A percentile compares a stretch with the other conserved stretches of the same genome.
phyloP scores from a whole-genome alignment of 2,113 vertebrate species.

The Seriola quinqueradiata region DNA sequence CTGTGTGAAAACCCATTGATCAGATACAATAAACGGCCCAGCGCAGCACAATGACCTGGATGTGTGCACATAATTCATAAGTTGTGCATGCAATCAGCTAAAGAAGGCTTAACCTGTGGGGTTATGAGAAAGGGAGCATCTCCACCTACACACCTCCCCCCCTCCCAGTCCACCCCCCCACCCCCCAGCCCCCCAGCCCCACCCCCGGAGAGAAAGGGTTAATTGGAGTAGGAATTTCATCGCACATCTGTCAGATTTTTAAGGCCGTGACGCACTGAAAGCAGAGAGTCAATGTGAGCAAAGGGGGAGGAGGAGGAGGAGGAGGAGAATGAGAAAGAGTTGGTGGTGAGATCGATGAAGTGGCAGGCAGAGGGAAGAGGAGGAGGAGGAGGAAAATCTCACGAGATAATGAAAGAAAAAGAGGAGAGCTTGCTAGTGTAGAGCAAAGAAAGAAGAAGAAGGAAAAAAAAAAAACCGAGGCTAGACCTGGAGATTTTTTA shows the following conservation, averaged over 20 bases:
- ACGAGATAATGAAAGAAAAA: conserved; percentile 87
- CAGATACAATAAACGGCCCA: conserved; percentile 54
- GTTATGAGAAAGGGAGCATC: conserved; percentile 75
- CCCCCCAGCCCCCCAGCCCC: conserved; percentile 8
- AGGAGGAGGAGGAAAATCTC: conserved; percentile 84
- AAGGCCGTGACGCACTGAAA: conserved; percentile 87
- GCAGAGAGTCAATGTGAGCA: conserved; percentile 75
- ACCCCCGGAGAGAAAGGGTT: conserved; percentile 83
- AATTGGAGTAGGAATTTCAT: conserved; percentile 89
- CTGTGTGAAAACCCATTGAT: conserved; percentile 50
- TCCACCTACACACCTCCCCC: conserved; percentile 52
- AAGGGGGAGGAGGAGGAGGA: conserved; percentile 55
- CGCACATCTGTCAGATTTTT: conserved; percentile 90
- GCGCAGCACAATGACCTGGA: conserved; percentile 49
- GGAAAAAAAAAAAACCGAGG: conserved; percentile 50
- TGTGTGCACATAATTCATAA: conserved; percentile 69
- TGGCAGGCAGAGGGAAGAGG: conserved; percentile 83
- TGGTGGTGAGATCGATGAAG: conserved; percentile 87
- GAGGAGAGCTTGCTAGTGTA: conserved; percentile 75
- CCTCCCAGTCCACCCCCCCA: not conserved
- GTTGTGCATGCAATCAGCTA: conserved; percentile 67
- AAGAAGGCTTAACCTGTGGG: conserved; percentile 77
- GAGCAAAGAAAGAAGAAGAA: conserved; percentile 27
- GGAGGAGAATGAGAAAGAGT: conserved; percentile 81
- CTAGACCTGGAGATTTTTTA: conserved; percentile 52